Conservation (phyloP, 2,113 vertebrate genomes). For the Prolemur simus region DNA sequence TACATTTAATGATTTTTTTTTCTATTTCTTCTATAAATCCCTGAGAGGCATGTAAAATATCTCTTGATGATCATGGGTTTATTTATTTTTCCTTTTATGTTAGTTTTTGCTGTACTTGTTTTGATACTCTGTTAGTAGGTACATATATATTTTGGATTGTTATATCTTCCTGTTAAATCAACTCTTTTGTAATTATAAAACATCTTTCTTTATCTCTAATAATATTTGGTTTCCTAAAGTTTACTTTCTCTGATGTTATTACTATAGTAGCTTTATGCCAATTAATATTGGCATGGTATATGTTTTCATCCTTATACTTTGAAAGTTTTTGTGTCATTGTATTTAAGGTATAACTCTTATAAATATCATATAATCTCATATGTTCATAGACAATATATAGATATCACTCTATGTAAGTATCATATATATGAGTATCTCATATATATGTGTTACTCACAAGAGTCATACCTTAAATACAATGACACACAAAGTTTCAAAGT, state of each 20-base stretch:
- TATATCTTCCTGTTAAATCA: background rate
- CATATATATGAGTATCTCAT: too few species aligned
- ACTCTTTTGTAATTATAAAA: background rate
- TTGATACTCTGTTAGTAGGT: background rate
- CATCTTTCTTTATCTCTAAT: background rate
- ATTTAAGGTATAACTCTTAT: background rate
- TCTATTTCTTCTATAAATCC: background rate
- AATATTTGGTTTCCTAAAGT: background rate
- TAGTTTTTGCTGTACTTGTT: conserved; percentile 19
- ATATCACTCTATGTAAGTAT: background rate
- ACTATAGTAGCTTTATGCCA: background rate
- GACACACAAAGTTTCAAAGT: background rate
- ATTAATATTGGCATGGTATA: background rate
- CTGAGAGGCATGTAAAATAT: background rate
- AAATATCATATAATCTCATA: background rate
- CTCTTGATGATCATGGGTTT: background rate
- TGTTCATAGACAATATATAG: too few species aligned
- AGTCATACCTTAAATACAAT: background rate
- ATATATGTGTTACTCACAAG: background rate
- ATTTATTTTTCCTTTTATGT: background rate
- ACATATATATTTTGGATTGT: background rate
- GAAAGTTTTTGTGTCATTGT: background rate
- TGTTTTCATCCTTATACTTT: background rate
- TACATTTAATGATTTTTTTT: background rate
- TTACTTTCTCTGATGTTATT: background rate